A percentile compares a stretch with the other conserved stretches of the same genome.
phyloP scores from a whole-genome alignment of 2,797 vertebrate genomes.

The Tauraco hartlaubi region DNA sequence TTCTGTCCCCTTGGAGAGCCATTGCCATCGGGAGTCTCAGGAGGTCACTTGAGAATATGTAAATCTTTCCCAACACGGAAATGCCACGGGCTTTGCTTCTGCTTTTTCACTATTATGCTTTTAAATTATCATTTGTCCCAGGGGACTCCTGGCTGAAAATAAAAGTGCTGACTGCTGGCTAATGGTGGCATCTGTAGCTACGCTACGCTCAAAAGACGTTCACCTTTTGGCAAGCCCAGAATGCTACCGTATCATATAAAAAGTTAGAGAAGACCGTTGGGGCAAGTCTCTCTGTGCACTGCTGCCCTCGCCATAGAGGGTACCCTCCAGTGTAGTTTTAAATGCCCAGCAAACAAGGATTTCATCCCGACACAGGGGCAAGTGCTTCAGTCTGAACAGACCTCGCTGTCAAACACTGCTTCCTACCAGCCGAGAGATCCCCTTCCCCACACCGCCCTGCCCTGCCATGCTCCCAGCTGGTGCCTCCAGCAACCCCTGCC shows the following conservation, averaged over 20 bases:
- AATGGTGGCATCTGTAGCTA: neutral
- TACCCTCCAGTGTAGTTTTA: neutral
- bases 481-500: neutral
- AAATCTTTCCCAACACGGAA: slow-evolving; percentile 27
- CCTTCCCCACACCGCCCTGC: accelerated
- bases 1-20: neutral
- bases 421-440: neutral
- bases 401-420: accelerated
- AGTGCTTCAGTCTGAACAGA: neutral
- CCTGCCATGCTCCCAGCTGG: accelerated
- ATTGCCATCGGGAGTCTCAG: neutral
- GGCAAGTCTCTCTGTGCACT: neutral
- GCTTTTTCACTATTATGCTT: slow-evolving; percentile 66
- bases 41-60: slow-evolving; percentile 23
- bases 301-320: accelerated
- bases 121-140: slow-evolving; percentile 61
- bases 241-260: accelerated
- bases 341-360: neutral
- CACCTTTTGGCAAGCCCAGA: neutral
- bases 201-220: neutral
- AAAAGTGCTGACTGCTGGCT: slow-evolving; percentile 64
- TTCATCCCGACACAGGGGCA: neutral
- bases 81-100: slow-evolving; percentile 56
- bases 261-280: neutral
- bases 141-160: slow-evolving; percentile 65